A percentile compares a stretch with the other conserved stretches of the same genome.
These are phyloP conservation scores for Diprion similis DNA, from an alignment of 1,140 invertebrate species.

Conservation along the genomic window DNA sequence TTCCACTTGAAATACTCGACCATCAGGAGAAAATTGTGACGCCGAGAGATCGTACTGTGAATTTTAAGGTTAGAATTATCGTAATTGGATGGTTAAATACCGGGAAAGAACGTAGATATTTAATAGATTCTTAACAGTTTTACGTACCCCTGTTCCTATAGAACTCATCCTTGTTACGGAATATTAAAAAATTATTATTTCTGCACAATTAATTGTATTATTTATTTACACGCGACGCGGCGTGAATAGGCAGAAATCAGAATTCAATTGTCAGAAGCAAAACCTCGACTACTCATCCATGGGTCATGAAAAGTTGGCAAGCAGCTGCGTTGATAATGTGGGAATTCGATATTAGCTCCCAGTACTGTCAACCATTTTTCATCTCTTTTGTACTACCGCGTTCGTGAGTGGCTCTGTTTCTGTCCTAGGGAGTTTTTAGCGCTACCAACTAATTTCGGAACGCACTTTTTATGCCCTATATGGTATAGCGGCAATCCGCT, in stretches of 20 bases:
- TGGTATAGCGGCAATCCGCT: no score
- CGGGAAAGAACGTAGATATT: conserved; percentile 21
- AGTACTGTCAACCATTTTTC: no score
- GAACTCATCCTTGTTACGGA: conserved; percentile 80
- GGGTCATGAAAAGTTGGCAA: no score
- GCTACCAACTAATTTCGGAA: no score
- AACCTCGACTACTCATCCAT: not conserved
- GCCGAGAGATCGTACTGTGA: conserved; percentile 97
- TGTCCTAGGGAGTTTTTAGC: no score
- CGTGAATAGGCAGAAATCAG: conserved; percentile 4
- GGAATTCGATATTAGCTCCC: no score
- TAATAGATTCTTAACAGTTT: conserved; percentile 24
- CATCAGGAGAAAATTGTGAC: conserved; percentile 99
- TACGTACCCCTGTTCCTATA: conserved; percentile 92
- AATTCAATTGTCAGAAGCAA: conserved; percentile 5
- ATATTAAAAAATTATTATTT: not conserved
- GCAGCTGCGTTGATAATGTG: no score
- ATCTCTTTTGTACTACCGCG: no score
- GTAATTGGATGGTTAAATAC: conserved; percentile 23
- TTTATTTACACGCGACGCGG: not conserved
- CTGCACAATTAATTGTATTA: not conserved
- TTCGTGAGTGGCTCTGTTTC: no score
- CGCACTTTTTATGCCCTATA: no score
- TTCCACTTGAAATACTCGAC: conserved; percentile 98
- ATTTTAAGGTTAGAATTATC: conserved; percentile 36